These are phyloP conservation scores for Camelus dromedarius DNA, from an alignment of 2,113 vertebrate genomes.

Conservation along the genomic window DNA sequence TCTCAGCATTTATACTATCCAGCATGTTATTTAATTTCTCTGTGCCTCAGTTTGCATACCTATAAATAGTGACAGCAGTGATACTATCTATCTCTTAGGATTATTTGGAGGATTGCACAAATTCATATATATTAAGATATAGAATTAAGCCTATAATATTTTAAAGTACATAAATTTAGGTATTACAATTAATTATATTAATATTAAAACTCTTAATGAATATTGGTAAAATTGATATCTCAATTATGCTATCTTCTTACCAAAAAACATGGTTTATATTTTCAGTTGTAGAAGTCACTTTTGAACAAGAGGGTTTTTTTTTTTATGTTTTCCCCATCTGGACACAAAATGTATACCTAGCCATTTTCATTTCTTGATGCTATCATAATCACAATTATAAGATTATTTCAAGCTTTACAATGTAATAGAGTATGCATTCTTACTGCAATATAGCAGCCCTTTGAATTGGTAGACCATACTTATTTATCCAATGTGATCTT, in stretches of 20 bases:
- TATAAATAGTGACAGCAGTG: not conserved
- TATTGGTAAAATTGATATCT: not conserved
- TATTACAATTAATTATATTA: not conserved
- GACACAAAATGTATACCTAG: not conserved
- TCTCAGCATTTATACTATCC: not conserved
- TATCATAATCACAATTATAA: not conserved
- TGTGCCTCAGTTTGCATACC: not conserved
- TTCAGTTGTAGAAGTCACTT: not conserved
- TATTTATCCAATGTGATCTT: not conserved
- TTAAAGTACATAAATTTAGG: not conserved
- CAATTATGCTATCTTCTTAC: not conserved
- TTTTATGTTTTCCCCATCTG: not conserved
- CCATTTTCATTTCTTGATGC: not conserved
- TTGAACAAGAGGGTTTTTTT: not conserved
- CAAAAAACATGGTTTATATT: not conserved
- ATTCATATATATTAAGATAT: not conserved
- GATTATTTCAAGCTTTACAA: not conserved
- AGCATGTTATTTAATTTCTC: not conserved
- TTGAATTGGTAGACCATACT: not conserved
- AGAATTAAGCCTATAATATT: not conserved
- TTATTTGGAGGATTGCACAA: not conserved
- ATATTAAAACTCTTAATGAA: not conserved
- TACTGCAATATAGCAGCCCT: not conserved
- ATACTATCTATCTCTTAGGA: not conserved
- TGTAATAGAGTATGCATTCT: not conserved